Percentiles rank a stretch among this genome's conserved stretches.
These are phyloP conservation scores for Cercocebus atys DNA, from an alignment of 2,113 vertebrate genomes.

Conservation along the genomic window DNA sequence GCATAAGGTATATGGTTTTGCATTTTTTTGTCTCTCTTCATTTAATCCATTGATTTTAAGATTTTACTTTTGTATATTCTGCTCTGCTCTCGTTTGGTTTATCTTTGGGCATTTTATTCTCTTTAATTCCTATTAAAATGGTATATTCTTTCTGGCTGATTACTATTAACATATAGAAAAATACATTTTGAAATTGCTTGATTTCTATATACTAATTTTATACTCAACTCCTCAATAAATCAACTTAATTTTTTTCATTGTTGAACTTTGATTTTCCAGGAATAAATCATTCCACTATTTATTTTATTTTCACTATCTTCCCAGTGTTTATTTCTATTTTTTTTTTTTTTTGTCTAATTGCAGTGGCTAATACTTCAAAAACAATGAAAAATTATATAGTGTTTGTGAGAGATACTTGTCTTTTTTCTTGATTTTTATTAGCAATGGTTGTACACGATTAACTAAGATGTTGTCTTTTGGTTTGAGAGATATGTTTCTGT, in stretches of 20 bases:
- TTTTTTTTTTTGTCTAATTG: neutral
- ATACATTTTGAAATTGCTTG: neutral
- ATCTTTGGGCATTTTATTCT: neutral
- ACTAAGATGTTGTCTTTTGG: neutral
- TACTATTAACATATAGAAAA: neutral
- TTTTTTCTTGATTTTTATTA: neutral
- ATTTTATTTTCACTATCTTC: neutral
- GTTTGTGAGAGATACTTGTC: neutral
- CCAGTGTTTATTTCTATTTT: neutral
- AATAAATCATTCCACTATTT: neutral
- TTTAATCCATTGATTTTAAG: neutral
- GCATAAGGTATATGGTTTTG: neutral
- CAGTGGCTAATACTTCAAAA: neutral
- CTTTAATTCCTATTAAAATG: neutral
- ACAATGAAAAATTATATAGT: neutral
- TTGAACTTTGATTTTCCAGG: neutral
- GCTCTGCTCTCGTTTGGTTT: neutral
- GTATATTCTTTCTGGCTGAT: neutral
- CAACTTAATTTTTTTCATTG: neutral
- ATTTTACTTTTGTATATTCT: neutral
- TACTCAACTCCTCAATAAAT: neutral
- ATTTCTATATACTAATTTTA: constrained; percentile 1
- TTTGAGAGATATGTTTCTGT: neutral
- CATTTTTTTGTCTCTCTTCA: neutral
- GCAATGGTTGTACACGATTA: neutral